Evolutionary conservation across 2,113 vertebrate genomes (phyloP).

Genomic region (Nibea coibor): DNA sequence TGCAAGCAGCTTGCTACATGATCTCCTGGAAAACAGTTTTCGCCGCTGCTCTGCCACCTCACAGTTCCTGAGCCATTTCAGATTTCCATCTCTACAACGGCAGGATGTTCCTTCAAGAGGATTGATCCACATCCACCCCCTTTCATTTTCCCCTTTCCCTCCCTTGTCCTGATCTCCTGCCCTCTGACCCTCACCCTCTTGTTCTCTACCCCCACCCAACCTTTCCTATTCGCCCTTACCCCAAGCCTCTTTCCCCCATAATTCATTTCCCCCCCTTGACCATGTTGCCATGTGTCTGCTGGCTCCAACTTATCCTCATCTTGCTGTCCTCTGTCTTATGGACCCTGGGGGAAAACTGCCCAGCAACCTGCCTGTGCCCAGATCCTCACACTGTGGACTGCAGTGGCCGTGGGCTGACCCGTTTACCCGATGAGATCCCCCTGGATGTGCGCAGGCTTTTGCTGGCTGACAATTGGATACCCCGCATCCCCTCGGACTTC

Average conservation of each 20-base stretch:
- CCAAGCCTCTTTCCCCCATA: slow-evolving; percentile 62
- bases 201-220: slow-evolving; percentile 57
- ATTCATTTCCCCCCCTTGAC: slow-evolving; percentile 79
- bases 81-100: slow-evolving; percentile 58
- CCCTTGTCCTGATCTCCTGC: slow-evolving; percentile 73
- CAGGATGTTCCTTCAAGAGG: slow-evolving; percentile 79
- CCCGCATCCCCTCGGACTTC: slow-evolving; percentile 93
- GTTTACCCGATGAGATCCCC: slow-evolving; percentile 91
- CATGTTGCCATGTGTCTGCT: slow-evolving; percentile 87
- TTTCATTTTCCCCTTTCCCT: slow-evolving; percentile 79
- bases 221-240: slow-evolving; percentile 58
- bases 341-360: slow-evolving; percentile 87
- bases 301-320: slow-evolving; percentile 81
- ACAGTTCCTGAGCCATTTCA: slow-evolving; percentile 62
- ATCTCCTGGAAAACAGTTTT: slow-evolving; percentile 84
- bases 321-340: slow-evolving; percentile 80
- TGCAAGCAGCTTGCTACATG: slow-evolving; percentile 85
- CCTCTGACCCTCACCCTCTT: slow-evolving; percentile 73
- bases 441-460: slow-evolving; percentile 94
- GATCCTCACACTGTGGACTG: slow-evolving; percentile 97
- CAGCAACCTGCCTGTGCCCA: slow-evolving; percentile 89
- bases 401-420: slow-evolving; percentile 91
- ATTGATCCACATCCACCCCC: slow-evolving; percentile 81
- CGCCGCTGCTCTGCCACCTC: slow-evolving; percentile 67
- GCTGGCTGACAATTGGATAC: slow-evolving; percentile 93